A percentile compares a stretch with the other conserved stretches of the same genome.
Evolutionary conservation across 2,113 vertebrate species (phyloP).

Genomic region (Dissostichus mawsoni): DNA sequence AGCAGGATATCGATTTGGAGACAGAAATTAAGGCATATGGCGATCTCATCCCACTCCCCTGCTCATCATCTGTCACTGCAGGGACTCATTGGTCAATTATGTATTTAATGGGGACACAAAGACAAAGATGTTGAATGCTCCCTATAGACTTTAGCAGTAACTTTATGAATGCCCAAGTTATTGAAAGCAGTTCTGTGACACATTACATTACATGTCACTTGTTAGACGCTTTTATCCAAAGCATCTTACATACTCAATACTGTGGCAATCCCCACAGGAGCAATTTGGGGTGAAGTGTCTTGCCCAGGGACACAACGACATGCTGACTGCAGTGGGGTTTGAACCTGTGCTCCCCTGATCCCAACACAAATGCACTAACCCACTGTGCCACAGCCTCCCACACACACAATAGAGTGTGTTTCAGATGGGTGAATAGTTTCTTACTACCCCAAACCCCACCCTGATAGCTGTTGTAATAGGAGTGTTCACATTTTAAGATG

Average conservation of each 20-base stretch:
- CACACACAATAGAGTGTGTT: not conserved
- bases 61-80: not conserved
- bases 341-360: too few relatives aligned
- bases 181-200: not conserved
- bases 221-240: too few relatives aligned
- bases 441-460: not conserved
- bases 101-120: slow-evolving; percentile 15
- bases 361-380: too few relatives aligned
- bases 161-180: not conserved
- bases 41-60: not conserved
- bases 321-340: too few relatives aligned
- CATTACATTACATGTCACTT: too few relatives aligned
- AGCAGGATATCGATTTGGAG: not conserved
- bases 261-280: too few relatives aligned
- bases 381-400: too few relatives aligned
- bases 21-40: not conserved
- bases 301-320: too few relatives aligned
- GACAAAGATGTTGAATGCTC: not conserved
- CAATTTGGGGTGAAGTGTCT: too few relatives aligned
- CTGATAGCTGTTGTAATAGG: not conserved
- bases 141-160: not conserved
- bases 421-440: not conserved
- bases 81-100: slow-evolving; percentile 17
- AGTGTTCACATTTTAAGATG: too few relatives aligned
- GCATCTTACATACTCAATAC: too few relatives aligned